phyloP scores from a whole-genome alignment of 2,797 vertebrate genomes.

The Botia kubotai region DNA sequence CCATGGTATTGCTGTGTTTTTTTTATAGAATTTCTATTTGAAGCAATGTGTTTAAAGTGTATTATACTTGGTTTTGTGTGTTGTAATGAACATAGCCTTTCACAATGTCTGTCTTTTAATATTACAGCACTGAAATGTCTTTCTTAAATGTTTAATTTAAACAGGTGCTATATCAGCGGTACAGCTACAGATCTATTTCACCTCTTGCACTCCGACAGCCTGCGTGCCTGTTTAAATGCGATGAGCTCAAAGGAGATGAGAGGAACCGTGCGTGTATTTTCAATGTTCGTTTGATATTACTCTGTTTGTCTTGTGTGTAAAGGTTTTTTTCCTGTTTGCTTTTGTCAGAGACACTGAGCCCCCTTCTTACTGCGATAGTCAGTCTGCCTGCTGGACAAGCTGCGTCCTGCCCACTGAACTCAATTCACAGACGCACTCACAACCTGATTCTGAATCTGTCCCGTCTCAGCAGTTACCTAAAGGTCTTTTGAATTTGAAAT shows the following conservation, averaged over 20 bases:
- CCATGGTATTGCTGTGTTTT: too few species aligned
- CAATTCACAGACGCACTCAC: not conserved
- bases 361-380: conserved; percentile 61
- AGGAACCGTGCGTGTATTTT: conserved; percentile 53
- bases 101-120: not conserved
- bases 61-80: not conserved
- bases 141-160: not conserved
- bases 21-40: too few species aligned
- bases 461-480: conserved; percentile 2
- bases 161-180: not conserved
- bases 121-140: too few species aligned
- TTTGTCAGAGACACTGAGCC: conserved; percentile 62
- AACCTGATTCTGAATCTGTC: not conserved
- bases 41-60: too few species aligned
- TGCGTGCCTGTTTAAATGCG: conserved; percentile 46
- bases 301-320: conserved; percentile 55
- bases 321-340: conserved; percentile 65
- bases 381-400: conserved; percentile 64
- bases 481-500: not conserved
- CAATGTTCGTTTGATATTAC: conserved; percentile 57
- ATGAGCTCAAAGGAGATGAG: conserved; percentile 44
- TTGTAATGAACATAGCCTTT: not conserved
- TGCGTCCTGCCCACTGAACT: conserved; percentile 20
- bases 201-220: not conserved
- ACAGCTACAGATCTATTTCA: not conserved